phyloP scores from a whole-genome alignment of 2,113 vertebrate species.

The Anolis sagrei region DNA sequence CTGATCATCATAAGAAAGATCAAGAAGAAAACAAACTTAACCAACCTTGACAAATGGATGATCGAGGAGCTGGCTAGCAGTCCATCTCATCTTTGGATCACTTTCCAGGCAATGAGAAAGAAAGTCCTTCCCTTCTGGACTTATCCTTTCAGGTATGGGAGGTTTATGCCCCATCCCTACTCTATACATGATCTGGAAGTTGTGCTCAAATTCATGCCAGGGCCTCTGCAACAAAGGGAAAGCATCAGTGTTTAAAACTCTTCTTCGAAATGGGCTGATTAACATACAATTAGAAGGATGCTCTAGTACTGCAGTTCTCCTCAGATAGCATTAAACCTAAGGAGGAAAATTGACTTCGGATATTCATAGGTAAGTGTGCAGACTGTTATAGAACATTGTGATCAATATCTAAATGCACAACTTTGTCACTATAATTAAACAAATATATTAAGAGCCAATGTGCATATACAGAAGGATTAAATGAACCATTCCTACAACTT shows the following conservation, averaged over 20 bases:
- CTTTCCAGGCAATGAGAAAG: conserved; percentile 96
- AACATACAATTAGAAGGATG: accelerated
- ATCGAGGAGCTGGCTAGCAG: conserved; percentile 95
- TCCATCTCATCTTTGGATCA: conserved; percentile 94
- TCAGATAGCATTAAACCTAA: not conserved
- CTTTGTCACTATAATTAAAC: not conserved
- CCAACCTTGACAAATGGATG: conserved; percentile 97
- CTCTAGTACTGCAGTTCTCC: not conserved
- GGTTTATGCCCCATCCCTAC: conserved; percentile 99
- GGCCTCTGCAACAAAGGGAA: conserved; percentile 83
- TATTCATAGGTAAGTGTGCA: not conserved
- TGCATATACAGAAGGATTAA: not conserved
- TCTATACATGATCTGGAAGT: conserved; percentile 99
- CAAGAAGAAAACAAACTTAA: conserved; percentile 10
- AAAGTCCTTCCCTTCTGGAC: conserved; percentile 97
- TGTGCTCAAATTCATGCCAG: conserved; percentile 99
- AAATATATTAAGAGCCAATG: not conserved
- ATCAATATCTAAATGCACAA: not conserved
- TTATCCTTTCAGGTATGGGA: conserved; percentile 93
- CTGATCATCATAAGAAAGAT: not conserved
- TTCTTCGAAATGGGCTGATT: not conserved
- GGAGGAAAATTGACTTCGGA: not conserved
- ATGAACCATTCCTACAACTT: not conserved
- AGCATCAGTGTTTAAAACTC: conserved; percentile 19
- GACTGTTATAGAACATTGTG: not conserved